These are phyloP conservation scores for Onthophagus taurus DNA, from an alignment of 1,140 invertebrate genomes.

Conservation along the genomic window DNA sequence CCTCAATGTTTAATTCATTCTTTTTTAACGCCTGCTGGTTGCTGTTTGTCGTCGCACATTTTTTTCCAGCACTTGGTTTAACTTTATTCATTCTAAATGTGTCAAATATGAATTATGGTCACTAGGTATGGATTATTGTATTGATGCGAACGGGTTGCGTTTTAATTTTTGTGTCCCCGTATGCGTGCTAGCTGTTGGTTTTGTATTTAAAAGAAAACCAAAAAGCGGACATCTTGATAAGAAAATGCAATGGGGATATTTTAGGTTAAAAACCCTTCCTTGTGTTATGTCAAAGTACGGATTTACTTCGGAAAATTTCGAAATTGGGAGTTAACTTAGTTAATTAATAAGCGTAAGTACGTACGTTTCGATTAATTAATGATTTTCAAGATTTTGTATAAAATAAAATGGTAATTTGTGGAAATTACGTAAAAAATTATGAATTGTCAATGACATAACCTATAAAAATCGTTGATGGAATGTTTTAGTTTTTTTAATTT, in stretches of 20 bases:
- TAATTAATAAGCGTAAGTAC: too few relatives aligned
- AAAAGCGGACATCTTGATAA: constrained; percentile 21
- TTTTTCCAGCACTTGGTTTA: background rate
- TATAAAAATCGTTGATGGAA: too few relatives aligned
- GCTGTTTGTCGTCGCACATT: constrained; percentile 1
- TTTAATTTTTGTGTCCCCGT: too few relatives aligned
- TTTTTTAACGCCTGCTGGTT: background rate
- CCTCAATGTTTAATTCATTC: constrained; percentile 9
- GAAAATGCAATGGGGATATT: constrained; percentile 18
- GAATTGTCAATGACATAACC: constrained; percentile 6
- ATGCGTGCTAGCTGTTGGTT: constrained; percentile 7
- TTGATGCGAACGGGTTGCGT: background rate
- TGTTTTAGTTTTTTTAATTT: too few relatives aligned
- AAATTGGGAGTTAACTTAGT: too few relatives aligned
- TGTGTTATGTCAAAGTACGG: constrained; percentile 13
- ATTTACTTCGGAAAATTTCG: too few relatives aligned
- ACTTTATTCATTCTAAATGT: constrained; percentile 14
- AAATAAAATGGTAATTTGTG: too few relatives aligned
- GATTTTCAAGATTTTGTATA: too few relatives aligned
- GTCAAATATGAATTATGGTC: too few relatives aligned
- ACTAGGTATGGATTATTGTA: constrained; percentile 1
- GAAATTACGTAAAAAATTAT: constrained; percentile 1
- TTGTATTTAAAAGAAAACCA: constrained; percentile 14
- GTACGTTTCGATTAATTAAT: too few relatives aligned
- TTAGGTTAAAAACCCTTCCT: constrained; percentile 13